These are phyloP conservation scores for Cassiopea xamachana DNA, from an alignment of 30 jellyfish, hydroid and myxozoan species.

Conservation along the genomic window DNA sequence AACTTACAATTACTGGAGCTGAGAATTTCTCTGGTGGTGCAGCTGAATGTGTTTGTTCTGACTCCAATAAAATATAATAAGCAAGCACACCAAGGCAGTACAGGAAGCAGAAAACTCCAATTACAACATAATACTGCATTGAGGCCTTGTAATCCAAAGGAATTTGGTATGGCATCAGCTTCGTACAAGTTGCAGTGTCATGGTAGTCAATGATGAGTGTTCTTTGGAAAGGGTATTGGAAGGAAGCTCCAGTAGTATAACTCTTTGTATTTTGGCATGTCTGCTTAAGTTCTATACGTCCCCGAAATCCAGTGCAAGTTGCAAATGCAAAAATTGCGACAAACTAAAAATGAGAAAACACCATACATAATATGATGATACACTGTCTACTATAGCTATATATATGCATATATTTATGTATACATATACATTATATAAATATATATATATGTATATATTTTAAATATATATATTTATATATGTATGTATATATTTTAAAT, in stretches of 20 bases:
- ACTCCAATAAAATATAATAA: conserved; percentile 79
- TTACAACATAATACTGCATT: conserved; percentile 84
- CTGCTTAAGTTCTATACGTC: conserved; percentile 60
- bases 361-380: background rate
- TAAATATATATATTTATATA: no score
- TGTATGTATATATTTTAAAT: no score
- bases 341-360: conserved; percentile 5
- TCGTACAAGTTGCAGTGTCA: background rate
- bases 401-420: no score
- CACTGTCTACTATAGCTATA: no score
- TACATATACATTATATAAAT: no score
- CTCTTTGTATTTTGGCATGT: conserved; percentile 1
- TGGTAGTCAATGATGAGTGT: conserved; percentile 8
- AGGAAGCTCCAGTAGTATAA: background rate
- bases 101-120: conserved; percentile 92
- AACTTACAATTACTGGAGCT: conserved; percentile 92
- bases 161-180: background rate
- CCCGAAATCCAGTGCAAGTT: conserved; percentile 92
- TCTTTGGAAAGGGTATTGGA: conserved; percentile 76
- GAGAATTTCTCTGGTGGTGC: conserved; percentile 67
- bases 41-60: conserved; percentile 47
- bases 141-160: conserved; percentile 68
- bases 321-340: conserved; percentile 97
- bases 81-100: conserved; percentile 78
- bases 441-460: no score